Conservation (phyloP, 2,888 invertebrate genomes). For the Synanthedon myopaeformis region DNA sequence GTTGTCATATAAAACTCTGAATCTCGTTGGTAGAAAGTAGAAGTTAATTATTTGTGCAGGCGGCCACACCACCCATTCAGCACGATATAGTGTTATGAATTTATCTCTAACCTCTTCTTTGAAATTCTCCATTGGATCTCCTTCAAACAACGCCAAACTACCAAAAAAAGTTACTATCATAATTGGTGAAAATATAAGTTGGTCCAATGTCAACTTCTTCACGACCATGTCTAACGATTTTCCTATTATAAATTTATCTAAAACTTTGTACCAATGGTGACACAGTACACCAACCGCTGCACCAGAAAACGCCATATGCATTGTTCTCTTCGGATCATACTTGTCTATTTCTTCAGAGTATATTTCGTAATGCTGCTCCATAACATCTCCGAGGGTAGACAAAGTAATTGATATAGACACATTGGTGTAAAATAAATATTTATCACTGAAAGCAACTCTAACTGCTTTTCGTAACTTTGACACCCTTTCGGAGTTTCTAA, state of each 20-base stretch:
- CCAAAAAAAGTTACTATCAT: conserved; percentile 85
- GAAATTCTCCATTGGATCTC: conserved; percentile 72
- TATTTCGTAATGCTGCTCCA: conserved; percentile 88
- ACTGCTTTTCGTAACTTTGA: conserved; percentile 27
- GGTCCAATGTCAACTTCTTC: conserved; percentile 87
- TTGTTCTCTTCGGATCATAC: conserved; percentile 75
- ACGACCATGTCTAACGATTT: conserved; percentile 75
- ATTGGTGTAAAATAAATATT: conserved; percentile 85
- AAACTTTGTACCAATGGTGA: conserved; percentile 88
- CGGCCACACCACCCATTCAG: conserved; percentile 96
- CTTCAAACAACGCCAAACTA: conserved; percentile 82
- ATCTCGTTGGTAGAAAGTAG: conserved; percentile 85
- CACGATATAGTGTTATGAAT: conserved; percentile 81
- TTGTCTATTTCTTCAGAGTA: conserved; percentile 69
- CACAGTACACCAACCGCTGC: conserved; percentile 83
- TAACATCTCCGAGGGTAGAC: conserved; percentile 82
- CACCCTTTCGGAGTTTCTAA: conserved; percentile 21
- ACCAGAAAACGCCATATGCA: conserved; percentile 85
- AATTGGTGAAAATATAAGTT: conserved; percentile 87
- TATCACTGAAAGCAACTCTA: conserved; percentile 72
- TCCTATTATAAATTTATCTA: conserved; percentile 83
- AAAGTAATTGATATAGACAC: conserved; percentile 81
- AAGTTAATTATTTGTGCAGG: conserved; percentile 94
- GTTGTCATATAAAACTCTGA: conserved; percentile 91
- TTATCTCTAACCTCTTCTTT: conserved; percentile 79